Base-by-base conservation (phyloP, 2,888 invertebrate genomes). In the Eurytoma californica region DNA sequence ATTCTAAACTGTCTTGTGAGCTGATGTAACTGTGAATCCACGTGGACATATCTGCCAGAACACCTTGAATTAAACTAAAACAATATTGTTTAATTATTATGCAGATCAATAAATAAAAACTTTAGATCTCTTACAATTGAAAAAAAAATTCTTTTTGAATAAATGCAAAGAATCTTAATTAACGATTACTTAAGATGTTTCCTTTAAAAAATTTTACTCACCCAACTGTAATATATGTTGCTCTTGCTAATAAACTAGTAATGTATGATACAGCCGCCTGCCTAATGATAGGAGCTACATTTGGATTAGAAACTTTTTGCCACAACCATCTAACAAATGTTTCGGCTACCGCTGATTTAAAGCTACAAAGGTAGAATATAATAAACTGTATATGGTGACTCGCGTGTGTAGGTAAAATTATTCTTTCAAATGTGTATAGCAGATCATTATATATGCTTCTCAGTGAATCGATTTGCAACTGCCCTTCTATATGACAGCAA, bases 11-110 rank as follows among this genome's bases (percentile, higher is more conserved):
- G 83, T 95, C 94, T 82, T 95, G 94, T 0, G 93, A 92, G 0
- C 92, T 92, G 66, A 97, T 94, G 88, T 98, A 98, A 0, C 92
- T 91, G 87, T 97, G 96, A 80, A 97, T 94, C 97, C 97, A 98
- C 1, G 93, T 92, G 0, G 95, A 92, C 91, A 98, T 94, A 85
- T 94, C 93, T 69, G 93, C 93, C 12, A 97, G 87, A 66, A 93
- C 93, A 9, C 63, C 79, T 80, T 86, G 85, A 28, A 95, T 89
- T 83, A 92, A 91, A 80, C 95, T 95, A 86, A 53, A 83, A 76
- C 80, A 67, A 72, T 67, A 28, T 67, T 28, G 28, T 61, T 24
- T 28, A 13, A 14, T 61, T 58, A 58, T 3, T 20, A 20, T 61
- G 14, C 13, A 9, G 12, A 3, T 2, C 13, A 4, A 7, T 14